Base-by-base conservation (phyloP, 2,113 vertebrate species). In the Muscicapa adusta region DNA sequence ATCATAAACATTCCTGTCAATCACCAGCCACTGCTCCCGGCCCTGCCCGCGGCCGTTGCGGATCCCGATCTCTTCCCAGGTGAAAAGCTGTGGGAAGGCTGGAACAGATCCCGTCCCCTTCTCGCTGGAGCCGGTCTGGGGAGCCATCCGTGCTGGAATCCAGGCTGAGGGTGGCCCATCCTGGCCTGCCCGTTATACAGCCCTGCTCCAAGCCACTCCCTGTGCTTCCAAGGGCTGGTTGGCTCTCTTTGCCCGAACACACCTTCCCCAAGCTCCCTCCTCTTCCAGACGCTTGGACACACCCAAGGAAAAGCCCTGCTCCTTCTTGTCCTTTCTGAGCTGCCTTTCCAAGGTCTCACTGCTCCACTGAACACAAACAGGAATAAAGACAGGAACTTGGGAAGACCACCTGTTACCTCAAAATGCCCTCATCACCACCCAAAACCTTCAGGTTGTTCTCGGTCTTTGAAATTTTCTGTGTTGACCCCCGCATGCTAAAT, bases 1-100 rank as follows among this genome's bases (percentile, higher is more conserved):
- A 76, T 98, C 88, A 11, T 98, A 98, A 78, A 98, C 98, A 34
- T 98, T 98, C 76, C 98, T 97, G 73, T 98, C 94, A 2, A 98
- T 95, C 79, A 98, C 98, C 19, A 98, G 94, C 98, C 98, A 98
- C 24, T 92, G 95, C 77, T 97, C 87, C 79, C 7, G 61, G 18
- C 74, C 63, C 10, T 67, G 57, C 5, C 90, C 78, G 0, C 2
- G 73, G 9, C 97, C 96, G 0, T 94, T 45, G 75, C 1, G 95
- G 58, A 10, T 38, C 40, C 43, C 23, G 71, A 97, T 48, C 36
- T 97, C 97, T 11, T 97, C 97, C 97, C 97, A 97, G 1, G 97
- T 97, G 91, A 95, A 92, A 14, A 92, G 83, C 62, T 25, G 85
- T 0, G 7, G 70, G 10, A 95, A 77, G 16, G 75, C 47, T 19